These are phyloP conservation scores for Cryptophagus acutangulus DNA, from an alignment of 2,888 invertebrate species.

Conservation along the genomic window DNA sequence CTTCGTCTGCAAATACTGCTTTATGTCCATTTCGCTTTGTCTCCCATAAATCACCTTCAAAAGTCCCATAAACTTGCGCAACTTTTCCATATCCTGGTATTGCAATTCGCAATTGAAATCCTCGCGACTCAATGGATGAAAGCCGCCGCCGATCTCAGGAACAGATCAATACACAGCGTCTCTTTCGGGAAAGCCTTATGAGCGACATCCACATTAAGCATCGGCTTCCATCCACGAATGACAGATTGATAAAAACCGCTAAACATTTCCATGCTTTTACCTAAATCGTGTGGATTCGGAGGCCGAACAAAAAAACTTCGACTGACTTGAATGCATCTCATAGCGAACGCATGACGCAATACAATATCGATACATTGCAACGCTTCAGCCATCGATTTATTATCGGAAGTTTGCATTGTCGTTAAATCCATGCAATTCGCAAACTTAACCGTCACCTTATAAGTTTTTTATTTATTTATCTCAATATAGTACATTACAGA, in stretches of 20 bases:
- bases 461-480: no score
- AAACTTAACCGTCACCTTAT: conserved; percentile 52
- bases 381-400: conserved; percentile 53
- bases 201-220: conserved; percentile 85
- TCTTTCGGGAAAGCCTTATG: conserved; percentile 72
- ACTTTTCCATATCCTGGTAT: conserved; percentile 21
- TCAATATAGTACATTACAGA: no score
- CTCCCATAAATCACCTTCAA: conserved; percentile 46
- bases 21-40: conserved; percentile 15
- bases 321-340: conserved; percentile 36
- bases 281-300: conserved; percentile 51
- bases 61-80: conserved; percentile 25
- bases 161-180: conserved; percentile 48
- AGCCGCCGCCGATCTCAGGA: no score
- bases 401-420: conserved; percentile 26
- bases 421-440: conserved; percentile 53
- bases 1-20: conserved; percentile 13
- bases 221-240: conserved; percentile 80
- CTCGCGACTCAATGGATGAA: conserved; percentile 3
- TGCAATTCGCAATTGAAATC: conserved; percentile 17
- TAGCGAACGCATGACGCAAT: conserved; percentile 58
- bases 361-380: conserved; percentile 83
- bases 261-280: conserved; percentile 81
- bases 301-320: conserved; percentile 35
- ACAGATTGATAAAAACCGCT: conserved; percentile 91